Evolutionary conservation across 2,113 vertebrate species (phyloP).

Genomic region (Actenoides lindsayi): DNA sequence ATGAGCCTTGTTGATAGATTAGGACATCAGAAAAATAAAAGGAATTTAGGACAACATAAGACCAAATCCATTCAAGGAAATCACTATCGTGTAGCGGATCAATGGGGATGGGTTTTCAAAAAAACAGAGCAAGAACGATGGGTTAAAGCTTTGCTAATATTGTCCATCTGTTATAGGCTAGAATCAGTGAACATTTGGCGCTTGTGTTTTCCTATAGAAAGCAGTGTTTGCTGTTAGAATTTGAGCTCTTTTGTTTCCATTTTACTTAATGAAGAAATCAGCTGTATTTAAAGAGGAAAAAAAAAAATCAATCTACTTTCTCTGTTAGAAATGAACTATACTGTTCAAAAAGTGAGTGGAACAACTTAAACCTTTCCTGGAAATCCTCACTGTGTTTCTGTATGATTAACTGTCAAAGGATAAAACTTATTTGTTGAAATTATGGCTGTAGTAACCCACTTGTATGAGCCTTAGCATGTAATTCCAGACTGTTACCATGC

Average conservation of each 20-base stretch:
- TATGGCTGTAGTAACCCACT: constrained; percentile 41
- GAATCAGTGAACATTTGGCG: background rate
- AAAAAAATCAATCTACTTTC: background rate
- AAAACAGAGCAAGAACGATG: background rate
- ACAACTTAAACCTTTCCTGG: constrained; percentile 41
- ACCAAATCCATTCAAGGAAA: background rate
- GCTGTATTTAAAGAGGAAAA: background rate
- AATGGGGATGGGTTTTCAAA: background rate
- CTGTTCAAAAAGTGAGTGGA: background rate
- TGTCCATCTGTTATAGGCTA: background rate
- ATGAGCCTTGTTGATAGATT: background rate
- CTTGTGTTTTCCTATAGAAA: background rate
- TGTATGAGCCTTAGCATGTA: constrained; percentile 68
- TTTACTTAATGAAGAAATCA: background rate
- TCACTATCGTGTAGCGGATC: background rate
- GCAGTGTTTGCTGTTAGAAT: background rate
- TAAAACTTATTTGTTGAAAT: constrained; percentile 52
- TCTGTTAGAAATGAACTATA: background rate
- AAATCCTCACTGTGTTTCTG: constrained; percentile 35
- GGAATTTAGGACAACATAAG: background rate
- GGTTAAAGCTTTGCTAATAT: background rate
- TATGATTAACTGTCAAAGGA: constrained; percentile 57
- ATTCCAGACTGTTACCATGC: constrained; percentile 64
- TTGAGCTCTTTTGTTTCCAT: background rate
- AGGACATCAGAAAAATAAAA: background rate